Base-by-base conservation (phyloP, 1,140 invertebrate species). In the Ceratosolen fusciceps region DNA sequence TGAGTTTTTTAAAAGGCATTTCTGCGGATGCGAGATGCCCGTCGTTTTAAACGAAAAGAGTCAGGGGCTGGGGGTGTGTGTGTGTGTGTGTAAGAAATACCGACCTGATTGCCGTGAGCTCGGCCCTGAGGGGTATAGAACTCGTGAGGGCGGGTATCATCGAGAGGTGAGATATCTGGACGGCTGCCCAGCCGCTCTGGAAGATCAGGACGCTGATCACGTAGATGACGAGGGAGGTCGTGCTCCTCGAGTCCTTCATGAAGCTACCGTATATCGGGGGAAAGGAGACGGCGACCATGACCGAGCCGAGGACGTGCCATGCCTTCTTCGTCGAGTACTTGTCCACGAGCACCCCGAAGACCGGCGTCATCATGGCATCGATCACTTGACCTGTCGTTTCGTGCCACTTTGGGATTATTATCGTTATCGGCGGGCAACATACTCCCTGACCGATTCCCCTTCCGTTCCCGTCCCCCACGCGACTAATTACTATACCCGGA, bases 81-180 rank as follows among this genome's bases (percentile, higher is more conserved):
- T n/a, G n/a, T n/a, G n/a, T n/a, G n/a, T n/a, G n/a, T n/a, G n/a
- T n/a, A n/a, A 43, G 95, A 3, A 14, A n/a, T 21, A 70, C 75
- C 34, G n/a, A 52, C 95, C 95, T 92, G 81, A 94, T 94, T 24
- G 95, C 93, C 70, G 96, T 97, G 58, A 97, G 90, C 84, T 95
- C 94, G 5, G 95, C 92, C 81, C 96, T 92, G 82, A 95, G 92
- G 81, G 93, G 88, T 47, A 93, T 86, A 81, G 92, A 92, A 68
- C 92, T 91, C 0, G 95, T 93, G 65, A 97, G 91, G 71, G 94
- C 92, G 12, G 96, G 95, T 86, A 98, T 97, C 87, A 98, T 93
- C 0, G 97, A 95, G 21, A 98, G 91, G 90, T 98, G 97, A 10
- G 96, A 95, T 82, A 98, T 97, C 91, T 98, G 97, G 12, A 96